These are phyloP conservation scores for Calidris pygmaea DNA, from an alignment of 2,113 vertebrate genomes.

Conservation along the genomic window DNA sequence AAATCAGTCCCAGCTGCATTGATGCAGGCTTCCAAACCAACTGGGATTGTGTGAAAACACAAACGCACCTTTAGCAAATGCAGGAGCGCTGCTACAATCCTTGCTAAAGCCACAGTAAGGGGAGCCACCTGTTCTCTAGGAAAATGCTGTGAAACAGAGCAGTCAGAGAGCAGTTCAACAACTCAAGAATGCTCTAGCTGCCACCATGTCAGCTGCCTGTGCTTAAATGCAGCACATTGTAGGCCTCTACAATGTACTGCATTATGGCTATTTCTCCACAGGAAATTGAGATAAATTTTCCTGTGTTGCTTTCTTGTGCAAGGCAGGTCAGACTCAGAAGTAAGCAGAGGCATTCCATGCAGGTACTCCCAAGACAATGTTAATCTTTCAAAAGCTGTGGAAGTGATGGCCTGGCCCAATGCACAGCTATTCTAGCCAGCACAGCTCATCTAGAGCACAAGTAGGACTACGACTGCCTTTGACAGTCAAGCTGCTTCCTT, in stretches of 20 bases:
- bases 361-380: not conserved
- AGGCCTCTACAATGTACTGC: not conserved
- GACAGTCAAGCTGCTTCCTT: not conserved
- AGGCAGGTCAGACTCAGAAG: not conserved
- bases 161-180: not conserved
- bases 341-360: not conserved
- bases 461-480: not conserved
- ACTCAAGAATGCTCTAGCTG: not conserved
- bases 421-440: not conserved
- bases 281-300: not conserved
- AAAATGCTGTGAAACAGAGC: not conserved
- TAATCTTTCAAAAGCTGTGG: not conserved
- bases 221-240: not conserved
- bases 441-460: rapidly evolving
- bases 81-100: not conserved
- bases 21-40: not conserved
- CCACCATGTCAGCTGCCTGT: not conserved
- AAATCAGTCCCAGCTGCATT: not conserved
- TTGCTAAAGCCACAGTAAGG: not conserved
- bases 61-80: not conserved
- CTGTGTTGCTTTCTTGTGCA: not conserved
- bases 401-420: rapidly evolving
- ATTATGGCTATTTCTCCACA: not conserved
- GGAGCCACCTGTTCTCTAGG: not conserved
- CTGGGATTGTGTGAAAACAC: not conserved